Conservation (phyloP, 2,888 invertebrate genomes). For the Drosophila cracens region DNA sequence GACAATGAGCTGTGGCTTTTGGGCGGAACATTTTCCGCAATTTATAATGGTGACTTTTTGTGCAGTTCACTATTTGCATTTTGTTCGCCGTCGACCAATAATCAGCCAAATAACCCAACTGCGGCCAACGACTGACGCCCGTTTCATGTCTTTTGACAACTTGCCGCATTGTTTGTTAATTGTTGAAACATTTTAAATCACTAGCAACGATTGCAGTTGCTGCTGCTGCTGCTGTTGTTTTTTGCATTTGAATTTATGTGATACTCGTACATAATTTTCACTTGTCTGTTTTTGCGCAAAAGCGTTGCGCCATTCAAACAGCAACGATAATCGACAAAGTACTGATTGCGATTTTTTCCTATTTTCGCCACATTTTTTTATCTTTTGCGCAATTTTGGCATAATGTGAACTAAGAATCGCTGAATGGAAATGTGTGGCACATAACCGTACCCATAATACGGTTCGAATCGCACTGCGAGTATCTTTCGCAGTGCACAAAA, state of each 20-base stretch:
- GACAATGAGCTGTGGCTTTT: background rate
- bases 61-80: conserved; percentile 63
- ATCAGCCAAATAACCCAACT: conserved; percentile 8
- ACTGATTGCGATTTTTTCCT: conserved; percentile 18
- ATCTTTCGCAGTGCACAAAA: background rate
- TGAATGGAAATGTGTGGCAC: conserved; percentile 14
- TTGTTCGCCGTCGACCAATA: conserved; percentile 45
- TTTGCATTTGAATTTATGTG: conserved; percentile 40
- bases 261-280: conserved; percentile 6
- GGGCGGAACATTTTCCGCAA: conserved; percentile 37
- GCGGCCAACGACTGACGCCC: conserved; percentile 37
- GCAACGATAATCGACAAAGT: conserved; percentile 25
- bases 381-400: conserved; percentile 5
- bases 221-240: conserved; percentile 8
- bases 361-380: background rate
- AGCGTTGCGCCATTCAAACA: background rate
- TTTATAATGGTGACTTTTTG: conserved; percentile 55
- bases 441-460: conserved; percentile 2
- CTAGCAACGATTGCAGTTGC: conserved; percentile 51
- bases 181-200: conserved; percentile 76
- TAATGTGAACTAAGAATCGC: conserved; percentile 14
- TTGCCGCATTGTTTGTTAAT: conserved; percentile 76
- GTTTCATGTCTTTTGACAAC: conserved; percentile 76
- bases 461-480: background rate
- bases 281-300: background rate